These are phyloP conservation scores for Sesamia inferens DNA, from an alignment of 2,888 invertebrate genomes.

Conservation along the genomic window DNA sequence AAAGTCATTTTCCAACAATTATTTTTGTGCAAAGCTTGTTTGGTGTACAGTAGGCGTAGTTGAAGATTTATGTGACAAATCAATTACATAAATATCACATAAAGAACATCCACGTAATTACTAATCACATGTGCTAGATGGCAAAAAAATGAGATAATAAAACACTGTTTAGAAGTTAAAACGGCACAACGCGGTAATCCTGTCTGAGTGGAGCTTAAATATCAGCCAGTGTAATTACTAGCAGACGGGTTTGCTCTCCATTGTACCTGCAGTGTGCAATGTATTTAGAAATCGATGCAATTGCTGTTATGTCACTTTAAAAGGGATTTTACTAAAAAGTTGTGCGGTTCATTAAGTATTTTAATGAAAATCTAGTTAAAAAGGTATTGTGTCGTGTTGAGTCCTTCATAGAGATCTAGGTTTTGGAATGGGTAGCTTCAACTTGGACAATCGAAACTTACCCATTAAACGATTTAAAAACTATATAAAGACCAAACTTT, in stretches of 20 bases:
- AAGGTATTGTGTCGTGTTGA: background rate
- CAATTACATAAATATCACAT: no score
- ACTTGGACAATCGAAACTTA: no score
- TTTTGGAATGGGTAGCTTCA: no score
- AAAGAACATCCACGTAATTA: background rate
- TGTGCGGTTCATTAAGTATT: no score
- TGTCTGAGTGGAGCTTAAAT: conserved; percentile 72
- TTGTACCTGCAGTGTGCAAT: conserved; percentile 29
- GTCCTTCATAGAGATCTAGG: no score
- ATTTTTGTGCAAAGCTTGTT: no score
- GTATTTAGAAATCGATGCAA: conserved; percentile 28
- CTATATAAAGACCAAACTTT: no score
- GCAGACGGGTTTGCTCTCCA: conserved; percentile 41
- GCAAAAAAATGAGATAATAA: conserved; percentile 46
- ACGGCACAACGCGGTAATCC: conserved; percentile 62
- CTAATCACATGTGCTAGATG: conserved; percentile 26
- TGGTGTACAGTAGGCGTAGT: no score
- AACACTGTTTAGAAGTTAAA: conserved; percentile 52
- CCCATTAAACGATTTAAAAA: no score
- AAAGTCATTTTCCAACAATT: no score
- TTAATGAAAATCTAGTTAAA: background rate
- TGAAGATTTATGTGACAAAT: no score
- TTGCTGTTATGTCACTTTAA: background rate
- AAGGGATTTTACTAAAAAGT: background rate
- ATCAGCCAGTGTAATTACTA: conserved; percentile 54